phyloP scores from a whole-genome alignment of 2,888 invertebrate genomes.

The Ecliptopera silaceata region DNA sequence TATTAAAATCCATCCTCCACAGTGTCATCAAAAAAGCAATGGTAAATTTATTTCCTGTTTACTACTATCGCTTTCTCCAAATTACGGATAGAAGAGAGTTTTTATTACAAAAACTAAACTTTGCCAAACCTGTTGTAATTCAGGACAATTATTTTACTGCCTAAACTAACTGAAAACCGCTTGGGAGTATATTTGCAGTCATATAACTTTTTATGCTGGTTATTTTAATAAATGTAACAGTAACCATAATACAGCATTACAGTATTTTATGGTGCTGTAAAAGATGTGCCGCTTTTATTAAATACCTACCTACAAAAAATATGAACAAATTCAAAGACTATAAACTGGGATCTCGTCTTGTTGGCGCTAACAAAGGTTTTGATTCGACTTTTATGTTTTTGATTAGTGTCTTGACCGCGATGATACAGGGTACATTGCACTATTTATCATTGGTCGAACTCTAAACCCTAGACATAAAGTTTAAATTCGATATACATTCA shows the following conservation, averaged over 20 bases:
- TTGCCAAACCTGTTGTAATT: constrained; percentile 26
- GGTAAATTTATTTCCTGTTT: constrained; percentile 34
- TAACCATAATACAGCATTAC: background rate
- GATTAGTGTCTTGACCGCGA: constrained; percentile 34
- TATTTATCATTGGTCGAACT: constrained; percentile 19
- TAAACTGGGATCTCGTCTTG: background rate
- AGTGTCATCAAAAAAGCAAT: constrained; percentile 34
- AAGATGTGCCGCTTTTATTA: background rate
- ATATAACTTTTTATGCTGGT: background rate
- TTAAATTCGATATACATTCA: constrained; percentile 29
- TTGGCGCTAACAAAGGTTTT: constrained; percentile 25
- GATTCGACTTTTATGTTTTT: constrained; percentile 22
- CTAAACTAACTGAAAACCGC: constrained; percentile 12
- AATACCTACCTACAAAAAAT: too few relatives aligned
- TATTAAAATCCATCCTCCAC: constrained; percentile 8
- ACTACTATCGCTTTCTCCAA: constrained; percentile 37
- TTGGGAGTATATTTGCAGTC: background rate
- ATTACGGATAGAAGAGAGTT: constrained; percentile 36
- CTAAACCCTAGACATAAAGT: constrained; percentile 31
- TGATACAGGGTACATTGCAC: constrained; percentile 33
- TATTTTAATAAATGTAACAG: background rate
- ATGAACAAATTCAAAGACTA: too few relatives aligned
- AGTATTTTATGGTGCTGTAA: background rate
- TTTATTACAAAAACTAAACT: constrained; percentile 32
- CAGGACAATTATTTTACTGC: constrained; percentile 22